A percentile compares a stretch with the other conserved stretches of the same genome.
Evolutionary conservation across 2,113 vertebrate species (phyloP).

Genomic region (Campylorhamphus procurvoides): DNA sequence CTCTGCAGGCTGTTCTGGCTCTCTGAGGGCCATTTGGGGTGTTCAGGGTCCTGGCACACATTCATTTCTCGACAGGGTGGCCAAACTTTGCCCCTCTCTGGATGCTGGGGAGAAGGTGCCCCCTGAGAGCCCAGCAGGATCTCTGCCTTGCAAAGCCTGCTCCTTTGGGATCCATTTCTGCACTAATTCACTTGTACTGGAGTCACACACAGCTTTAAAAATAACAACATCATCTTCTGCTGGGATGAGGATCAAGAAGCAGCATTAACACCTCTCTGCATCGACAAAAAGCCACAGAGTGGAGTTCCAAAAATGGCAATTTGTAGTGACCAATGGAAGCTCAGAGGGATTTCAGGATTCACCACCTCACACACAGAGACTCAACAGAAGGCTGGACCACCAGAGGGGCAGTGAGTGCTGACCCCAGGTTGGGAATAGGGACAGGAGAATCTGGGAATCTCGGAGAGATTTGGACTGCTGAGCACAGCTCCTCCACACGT

Average conservation of each 20-base stretch:
- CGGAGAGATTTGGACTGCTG: neutral
- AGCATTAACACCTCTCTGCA: neutral
- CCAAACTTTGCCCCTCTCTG: neutral
- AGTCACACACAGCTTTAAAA: conserved; percentile 3
- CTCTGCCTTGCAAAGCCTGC: neutral
- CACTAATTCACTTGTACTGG: neutral
- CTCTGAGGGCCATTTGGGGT: neutral
- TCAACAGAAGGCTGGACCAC: neutral
- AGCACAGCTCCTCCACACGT: neutral
- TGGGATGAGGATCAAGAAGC: conserved; percentile 8
- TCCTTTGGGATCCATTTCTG: neutral
- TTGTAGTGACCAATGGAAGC: neutral
- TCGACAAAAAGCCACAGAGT: neutral
- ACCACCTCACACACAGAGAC: neutral
- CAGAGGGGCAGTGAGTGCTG: neutral
- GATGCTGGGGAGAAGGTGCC: neutral
- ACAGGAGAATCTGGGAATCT: neutral
- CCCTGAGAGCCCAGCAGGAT: neutral
- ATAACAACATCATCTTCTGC: neutral
- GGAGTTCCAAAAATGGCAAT: neutral
- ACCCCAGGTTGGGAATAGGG: neutral
- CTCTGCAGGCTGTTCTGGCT: neutral
- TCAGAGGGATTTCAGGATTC: neutral
- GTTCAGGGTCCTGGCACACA: neutral
- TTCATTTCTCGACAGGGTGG: neutral